Conservation (phyloP, 2,113 vertebrate genomes). For the Danionella cerebrum region DNA sequence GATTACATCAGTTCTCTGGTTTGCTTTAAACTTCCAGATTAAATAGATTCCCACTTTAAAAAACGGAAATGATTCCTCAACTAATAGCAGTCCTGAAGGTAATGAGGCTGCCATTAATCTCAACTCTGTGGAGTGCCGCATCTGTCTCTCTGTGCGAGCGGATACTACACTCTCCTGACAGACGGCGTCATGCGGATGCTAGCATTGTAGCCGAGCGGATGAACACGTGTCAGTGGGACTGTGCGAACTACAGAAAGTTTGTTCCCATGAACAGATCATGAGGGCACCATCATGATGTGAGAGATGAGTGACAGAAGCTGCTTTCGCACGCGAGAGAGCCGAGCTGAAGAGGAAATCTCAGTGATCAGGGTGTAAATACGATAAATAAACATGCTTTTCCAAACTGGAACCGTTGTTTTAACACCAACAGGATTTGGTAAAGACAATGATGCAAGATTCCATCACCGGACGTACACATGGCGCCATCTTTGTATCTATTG, state of each 20-base stretch:
- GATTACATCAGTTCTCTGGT: slow-evolving; percentile 58
- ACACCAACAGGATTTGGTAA: too few relatives aligned
- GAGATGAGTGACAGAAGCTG: slow-evolving; percentile 22
- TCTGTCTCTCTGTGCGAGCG: not conserved
- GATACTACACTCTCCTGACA: not conserved
- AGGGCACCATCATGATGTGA: slow-evolving; percentile 36
- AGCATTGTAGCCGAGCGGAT: not conserved
- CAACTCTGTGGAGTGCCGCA: too few relatives aligned
- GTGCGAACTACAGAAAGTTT: not conserved
- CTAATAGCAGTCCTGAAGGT: too few relatives aligned
- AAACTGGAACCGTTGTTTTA: too few relatives aligned
- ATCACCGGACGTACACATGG: too few relatives aligned
- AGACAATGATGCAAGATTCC: too few relatives aligned
- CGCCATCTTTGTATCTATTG: too few relatives aligned
- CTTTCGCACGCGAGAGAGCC: slow-evolving; percentile 34
- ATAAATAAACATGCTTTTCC: too few relatives aligned
- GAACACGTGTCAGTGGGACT: not conserved
- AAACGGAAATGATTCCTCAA: not conserved
- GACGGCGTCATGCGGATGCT: not conserved
- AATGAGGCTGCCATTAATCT: not conserved
- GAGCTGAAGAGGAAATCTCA: not conserved
- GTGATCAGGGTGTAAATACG: not conserved
- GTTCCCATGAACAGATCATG: slow-evolving; percentile 45
- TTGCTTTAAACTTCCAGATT: slow-evolving; percentile 53
- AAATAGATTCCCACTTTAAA: not conserved